Percentiles rank a stretch among this genome's conserved stretches.
These are phyloP conservation scores for Brachionus rotundiformis DNA, from an alignment of 1,140 invertebrate species.

Conservation along the genomic window DNA sequence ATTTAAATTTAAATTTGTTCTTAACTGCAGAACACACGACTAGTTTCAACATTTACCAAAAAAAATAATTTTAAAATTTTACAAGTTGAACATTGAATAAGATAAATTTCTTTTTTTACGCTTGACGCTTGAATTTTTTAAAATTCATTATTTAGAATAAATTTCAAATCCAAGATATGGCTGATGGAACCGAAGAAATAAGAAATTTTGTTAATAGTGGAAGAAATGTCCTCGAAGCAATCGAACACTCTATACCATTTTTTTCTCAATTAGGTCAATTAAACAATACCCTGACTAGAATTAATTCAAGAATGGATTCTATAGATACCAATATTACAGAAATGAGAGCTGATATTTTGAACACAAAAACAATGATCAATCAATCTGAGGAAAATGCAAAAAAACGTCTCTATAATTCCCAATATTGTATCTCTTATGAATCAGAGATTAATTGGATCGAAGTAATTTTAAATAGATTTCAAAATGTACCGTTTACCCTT, in stretches of 20 bases:
- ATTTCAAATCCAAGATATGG: too few relatives aligned
- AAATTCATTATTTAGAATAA: too few relatives aligned
- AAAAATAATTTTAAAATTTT: too few relatives aligned
- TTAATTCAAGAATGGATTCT: neutral
- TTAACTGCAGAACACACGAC: too few relatives aligned
- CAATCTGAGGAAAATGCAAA: constrained; percentile 5
- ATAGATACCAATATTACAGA: neutral
- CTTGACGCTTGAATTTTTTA: too few relatives aligned
- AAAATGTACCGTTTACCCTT: too few relatives aligned
- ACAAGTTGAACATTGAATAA: too few relatives aligned
- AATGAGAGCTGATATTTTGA: neutral
- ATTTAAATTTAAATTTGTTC: too few relatives aligned
- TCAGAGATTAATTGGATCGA: neutral
- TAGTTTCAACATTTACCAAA: too few relatives aligned
- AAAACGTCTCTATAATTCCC: neutral
- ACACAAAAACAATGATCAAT: neutral
- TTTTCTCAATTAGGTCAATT: neutral
- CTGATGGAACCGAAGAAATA: neutral
- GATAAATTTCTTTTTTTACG: too few relatives aligned
- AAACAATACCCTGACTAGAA: neutral
- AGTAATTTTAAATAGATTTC: too few relatives aligned
- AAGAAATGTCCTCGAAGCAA: neutral
- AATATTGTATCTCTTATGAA: neutral
- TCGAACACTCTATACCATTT: neutral
- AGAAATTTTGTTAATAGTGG: neutral